Percentiles rank a stretch among this genome's conserved stretches.
phyloP scores from a whole-genome alignment of 2,797 vertebrate genomes.

The Amphiprion clarkii region DNA sequence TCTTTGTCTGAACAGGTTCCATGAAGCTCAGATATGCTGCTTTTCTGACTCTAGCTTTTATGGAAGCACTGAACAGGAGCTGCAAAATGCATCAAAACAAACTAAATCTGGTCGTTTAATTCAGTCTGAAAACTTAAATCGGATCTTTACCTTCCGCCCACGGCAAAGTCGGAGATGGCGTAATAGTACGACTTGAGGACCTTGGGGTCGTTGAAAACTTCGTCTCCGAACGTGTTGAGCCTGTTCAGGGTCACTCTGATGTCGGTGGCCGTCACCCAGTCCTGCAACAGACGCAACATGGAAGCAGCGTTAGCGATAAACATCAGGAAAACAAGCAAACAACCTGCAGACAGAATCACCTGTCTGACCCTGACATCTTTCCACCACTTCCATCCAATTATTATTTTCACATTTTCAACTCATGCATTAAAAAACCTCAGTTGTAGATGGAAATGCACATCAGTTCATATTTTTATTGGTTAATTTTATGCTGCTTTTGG shows the following conservation, averaged over 20 bases:
- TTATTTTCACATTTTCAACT: too few relatives aligned
- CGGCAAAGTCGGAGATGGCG: conserved; percentile 98
- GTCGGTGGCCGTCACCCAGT: conserved; percentile 98
- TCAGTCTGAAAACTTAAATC: background rate
- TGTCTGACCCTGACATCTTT: too few relatives aligned
- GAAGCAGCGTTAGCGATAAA: background rate
- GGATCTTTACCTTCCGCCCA: conserved; percentile 92
- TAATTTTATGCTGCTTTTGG: too few relatives aligned
- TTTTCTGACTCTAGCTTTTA: too few relatives aligned
- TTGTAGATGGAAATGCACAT: too few relatives aligned
- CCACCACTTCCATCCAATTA: too few relatives aligned
- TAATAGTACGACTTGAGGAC: conserved; percentile 99
- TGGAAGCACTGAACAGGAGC: background rate
- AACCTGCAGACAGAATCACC: too few relatives aligned
- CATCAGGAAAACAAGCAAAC: too few relatives aligned
- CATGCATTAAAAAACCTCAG: too few relatives aligned
- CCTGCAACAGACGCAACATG: conserved; percentile 80
- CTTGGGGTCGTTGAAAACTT: conserved; percentile 98
- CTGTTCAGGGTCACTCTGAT: conserved; percentile 96
- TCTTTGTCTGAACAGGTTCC: conserved; percentile 3
- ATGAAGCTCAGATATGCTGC: too few relatives aligned
- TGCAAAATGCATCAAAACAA: background rate
- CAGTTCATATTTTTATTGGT: too few relatives aligned
- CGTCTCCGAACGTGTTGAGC: conserved; percentile 98
- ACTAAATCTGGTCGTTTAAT: too few relatives aligned